Percentiles rank a stretch among this genome's conserved stretches.
Evolutionary conservation across 2,113 vertebrate genomes (phyloP).

Genomic region (Stercorarius parasiticus): DNA sequence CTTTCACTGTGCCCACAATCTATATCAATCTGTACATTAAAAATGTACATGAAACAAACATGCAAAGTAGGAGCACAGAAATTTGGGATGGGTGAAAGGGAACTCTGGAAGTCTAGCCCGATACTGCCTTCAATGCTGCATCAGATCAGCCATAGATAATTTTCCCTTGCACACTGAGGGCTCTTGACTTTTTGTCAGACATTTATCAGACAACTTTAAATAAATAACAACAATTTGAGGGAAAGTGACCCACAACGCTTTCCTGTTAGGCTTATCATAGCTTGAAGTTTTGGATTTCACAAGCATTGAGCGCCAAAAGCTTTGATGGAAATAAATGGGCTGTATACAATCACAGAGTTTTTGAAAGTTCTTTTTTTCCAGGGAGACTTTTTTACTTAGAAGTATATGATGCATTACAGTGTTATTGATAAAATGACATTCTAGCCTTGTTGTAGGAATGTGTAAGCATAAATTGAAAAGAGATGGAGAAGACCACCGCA

Average conservation of each 20-base stretch:
- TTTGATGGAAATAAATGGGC: neutral
- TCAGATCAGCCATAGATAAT: neutral
- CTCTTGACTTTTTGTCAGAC: neutral
- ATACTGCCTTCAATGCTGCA: neutral
- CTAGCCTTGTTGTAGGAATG: neutral
- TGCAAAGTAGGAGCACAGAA: neutral
- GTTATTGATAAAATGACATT: neutral
- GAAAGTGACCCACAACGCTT: neutral
- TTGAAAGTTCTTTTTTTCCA: neutral
- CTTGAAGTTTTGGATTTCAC: neutral
- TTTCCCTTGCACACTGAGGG: neutral
- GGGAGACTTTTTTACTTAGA: neutral
- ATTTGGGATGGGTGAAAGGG: neutral
- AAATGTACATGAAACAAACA: neutral
- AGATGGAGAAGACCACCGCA: neutral
- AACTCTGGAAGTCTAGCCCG: neutral
- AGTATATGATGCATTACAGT: neutral
- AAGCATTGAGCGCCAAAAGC: neutral
- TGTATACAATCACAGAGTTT: neutral
- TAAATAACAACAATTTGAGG: neutral
- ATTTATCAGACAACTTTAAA: neutral
- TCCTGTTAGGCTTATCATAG: neutral
- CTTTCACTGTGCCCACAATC: neutral
- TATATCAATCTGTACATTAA: neutral
- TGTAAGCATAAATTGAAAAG: neutral